Base-by-base conservation (phyloP, 1,140 invertebrate species). In the Chlorops oryzae region DNA sequence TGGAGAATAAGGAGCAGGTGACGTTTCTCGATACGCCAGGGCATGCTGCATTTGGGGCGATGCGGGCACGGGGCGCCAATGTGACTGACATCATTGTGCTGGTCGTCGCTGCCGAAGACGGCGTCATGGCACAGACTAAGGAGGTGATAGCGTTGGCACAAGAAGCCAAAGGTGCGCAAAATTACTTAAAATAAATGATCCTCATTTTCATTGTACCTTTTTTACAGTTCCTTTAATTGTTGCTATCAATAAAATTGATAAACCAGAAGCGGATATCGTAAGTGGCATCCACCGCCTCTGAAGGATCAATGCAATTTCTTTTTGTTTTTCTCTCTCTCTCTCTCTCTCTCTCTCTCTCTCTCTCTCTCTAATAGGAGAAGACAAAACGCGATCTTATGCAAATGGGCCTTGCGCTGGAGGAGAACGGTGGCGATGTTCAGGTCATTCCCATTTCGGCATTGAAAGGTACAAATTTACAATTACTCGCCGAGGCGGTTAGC, bases 21-120 rank as follows among this genome's bases (percentile, higher is more conserved):
- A 98, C 96, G 7, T 98, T 99, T 78, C 70, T 99, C 45, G 96
- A 99, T 73, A 99, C 96, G n/a, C 96, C 96, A n/a, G 96, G 96
- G 0, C 96, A 99, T 78, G 95, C 95, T 18, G 96, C 96, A 7
- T 98, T 98, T 70, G 83, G 78, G 42, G 77, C 91, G 1, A 96
- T 98, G 91, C 75, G 96, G 59, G 81, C 84, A 34, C 80, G 96
- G 49, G 96, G 96, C 13, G 95, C 95, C 2, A 76, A 86, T 52
- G 81, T 87, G 28, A 99, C 97, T 0, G 96, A 99, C 73, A 88
- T 99, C 46, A 87, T 98, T 24, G 84, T 99, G 37, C 75, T 99
- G 23, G 96, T 99, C 25, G 92, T 99, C 34, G 96, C 97, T 12
- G 96, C 95, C 10, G 96, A 99, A 74, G 97, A 99, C 77, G 95